Base-by-base conservation (phyloP, 1,140 invertebrate genomes). In the Drosophila azteca region DNA sequence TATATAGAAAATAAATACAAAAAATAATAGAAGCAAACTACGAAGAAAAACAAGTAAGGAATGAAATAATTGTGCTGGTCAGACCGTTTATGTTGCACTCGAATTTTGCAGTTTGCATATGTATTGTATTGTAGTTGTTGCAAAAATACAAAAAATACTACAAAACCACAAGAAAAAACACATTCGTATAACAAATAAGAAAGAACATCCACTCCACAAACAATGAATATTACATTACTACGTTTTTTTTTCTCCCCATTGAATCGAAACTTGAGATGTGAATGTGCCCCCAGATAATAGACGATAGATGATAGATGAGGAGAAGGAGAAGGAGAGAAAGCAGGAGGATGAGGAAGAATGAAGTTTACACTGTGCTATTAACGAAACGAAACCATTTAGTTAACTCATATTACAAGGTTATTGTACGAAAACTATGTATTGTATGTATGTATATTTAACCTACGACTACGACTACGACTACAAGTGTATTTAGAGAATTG, bases 41-140 rank as follows among this genome's bases (percentile, higher is more conserved):
- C 29, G 7, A 49, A 39, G 22, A 62, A 72, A 35, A 41, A 41
- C 53, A 6, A 29, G 29, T 29, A 29, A 29, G 29, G 44, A 52
- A 70, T 41, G 35, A 41, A 46, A 20, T 20, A 71, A 52, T 53
- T 51, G 39, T 51, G 60, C 46, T 31, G 50, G 60, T 74, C 73
- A 75, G 55, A 76, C 61, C 58, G 29, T 69, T 81, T 83, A 62
- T 58, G 61, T 82, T 79, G 79, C 69, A 74, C 53, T 55, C 51
- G 22, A 51, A 52, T 55, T 52, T 63, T 82, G 76, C 64, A 66
- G 69, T 82, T 82, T 60, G 69, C 24, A 26, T 58, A 77, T 67
- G 59, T 77, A 68, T 75, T 70, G 79, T 79, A 83, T 75, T 70
- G 79, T 79, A 83, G 76, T 76, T 84, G 75, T 83, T 79, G 79